Conservation (phyloP, 2,113 vertebrate genomes). For the Nyctereutes procyonoides region DNA sequence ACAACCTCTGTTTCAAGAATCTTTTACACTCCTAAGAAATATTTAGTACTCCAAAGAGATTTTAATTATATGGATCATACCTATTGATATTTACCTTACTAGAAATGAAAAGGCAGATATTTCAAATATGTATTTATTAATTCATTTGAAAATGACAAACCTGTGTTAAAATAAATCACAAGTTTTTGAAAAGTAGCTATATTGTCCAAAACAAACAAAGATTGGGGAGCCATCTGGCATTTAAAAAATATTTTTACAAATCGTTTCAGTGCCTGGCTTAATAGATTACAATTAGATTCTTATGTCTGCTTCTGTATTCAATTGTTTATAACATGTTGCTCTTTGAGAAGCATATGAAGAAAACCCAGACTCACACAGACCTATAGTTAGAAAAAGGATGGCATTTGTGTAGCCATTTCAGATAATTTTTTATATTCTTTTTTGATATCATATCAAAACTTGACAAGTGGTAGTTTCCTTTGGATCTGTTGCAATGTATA, state of each 20-base stretch:
- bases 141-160: neutral
- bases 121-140: neutral
- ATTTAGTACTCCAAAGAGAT: neutral
- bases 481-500: neutral
- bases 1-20: neutral
- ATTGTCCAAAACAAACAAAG: neutral
- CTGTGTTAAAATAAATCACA: neutral
- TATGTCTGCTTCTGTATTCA: neutral
- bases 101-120: slow-evolving; percentile 6
- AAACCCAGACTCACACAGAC: neutral
- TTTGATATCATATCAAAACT: neutral
- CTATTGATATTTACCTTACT: neutral
- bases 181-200: neutral
- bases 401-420: neutral
- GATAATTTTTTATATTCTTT: neutral
- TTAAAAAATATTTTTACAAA: neutral
- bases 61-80: neutral
- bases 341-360: neutral
- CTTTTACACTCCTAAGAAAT: neutral
- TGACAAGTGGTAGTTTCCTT: neutral
- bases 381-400: neutral
- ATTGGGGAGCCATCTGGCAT: neutral
- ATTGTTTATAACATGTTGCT: neutral
- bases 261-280: neutral
- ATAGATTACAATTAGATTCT: neutral